Base-by-base conservation (phyloP, 2,888 invertebrate species). In the Galeopsomyia nigrocyanea region DNA sequence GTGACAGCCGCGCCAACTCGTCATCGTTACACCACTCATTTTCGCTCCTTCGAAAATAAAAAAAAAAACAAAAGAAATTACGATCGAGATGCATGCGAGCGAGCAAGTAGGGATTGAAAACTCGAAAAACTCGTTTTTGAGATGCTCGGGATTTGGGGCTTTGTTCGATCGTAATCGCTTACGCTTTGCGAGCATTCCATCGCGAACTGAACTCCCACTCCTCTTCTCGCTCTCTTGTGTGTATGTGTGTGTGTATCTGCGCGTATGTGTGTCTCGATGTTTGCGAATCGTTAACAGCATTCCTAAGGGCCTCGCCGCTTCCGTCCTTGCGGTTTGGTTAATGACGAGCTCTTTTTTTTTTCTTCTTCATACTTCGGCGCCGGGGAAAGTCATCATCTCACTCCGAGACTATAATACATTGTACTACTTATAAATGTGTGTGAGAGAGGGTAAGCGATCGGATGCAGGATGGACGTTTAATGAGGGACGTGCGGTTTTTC, bases 231-330 rank as follows among this genome's bases (percentile, higher is more conserved):
- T 31, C 31, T 31, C 31, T 31, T 31, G 31, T 31, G n/a, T n/a
- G n/a, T n/a, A n/a, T n/a, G n/a, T n/a, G n/a, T n/a, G n/a, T 17
- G 55, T 47, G 14, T 53, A 53, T 14, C 21, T 6, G 17, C 49
- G 14, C n/a, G 22, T 49, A 47, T n/a, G n/a, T n/a, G n/a, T n/a
- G 31, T 31, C 31, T 31, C 31, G 31, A n/a, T 78, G 78, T 81
- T 79, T 80, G 80, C 79, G 71, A 75, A 79, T 81, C 79, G 78
- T 78, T 79, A 80, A 82, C 82, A 78, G 82, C 83, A 84, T 84
- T 84, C 83, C 82, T 73, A 76, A 79, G 78, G 80, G 80, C 79
- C 74, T 62, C 77, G 80, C 77, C 78, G 79, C 82, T 82, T 83
- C 81, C 78, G 78, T 77, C 82, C 83, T 82, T 83, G 82, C 78